Evolutionary conservation across 1,140 invertebrate species (phyloP), one percentile per base, ranked within the genome.

Genomic region (Pseudomyrmex gracilis): DNA sequence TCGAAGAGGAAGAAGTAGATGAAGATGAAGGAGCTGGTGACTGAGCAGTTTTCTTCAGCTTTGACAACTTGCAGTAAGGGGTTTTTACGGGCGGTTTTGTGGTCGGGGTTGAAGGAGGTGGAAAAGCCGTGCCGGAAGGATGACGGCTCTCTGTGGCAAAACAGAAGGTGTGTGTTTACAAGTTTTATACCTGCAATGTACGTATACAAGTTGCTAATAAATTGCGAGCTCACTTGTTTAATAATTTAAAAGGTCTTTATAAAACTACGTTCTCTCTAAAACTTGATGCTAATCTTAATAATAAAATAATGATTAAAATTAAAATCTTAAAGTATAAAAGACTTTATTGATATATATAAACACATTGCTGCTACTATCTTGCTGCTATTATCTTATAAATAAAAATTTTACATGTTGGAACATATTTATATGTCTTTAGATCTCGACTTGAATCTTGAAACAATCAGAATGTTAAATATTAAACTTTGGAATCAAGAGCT

Each of bases 41-140:
- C 60, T 94, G 86, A 64, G 94, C 95, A 7, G 90, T 90, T 85
- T 93, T 94, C 71, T 94, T 94, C 43, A 94, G 63, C 51, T 94
- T 94, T 22, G 93, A 92, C 9, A 94, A 85, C 61, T 94, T 94
- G 84, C 93, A 94, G 61, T 93, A 94, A 0, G 93, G 91, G 1
- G 93, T 94, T 78, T 93, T 95, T 89, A 93, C 83, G 5, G 88
- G 43, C 24, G 91, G 76, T 73, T 93, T 93, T 15, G 91, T 87
- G 4, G 87, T 49, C 2, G 92, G 93, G 12, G 90, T 93, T 17
- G 92, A 73, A 2, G 93, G 93, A 8, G 93, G 92, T 45, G 93
- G 92, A 24, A 93, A 90, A 8, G 90, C 87, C 49, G 90, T 89
- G 17, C 93, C 93, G 13, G 93, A 93, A 63, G 93, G 90, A 89